Evolutionary conservation across 2,797 vertebrate genomes (phyloP).

Genomic region (Lerista edwardsae): DNA sequence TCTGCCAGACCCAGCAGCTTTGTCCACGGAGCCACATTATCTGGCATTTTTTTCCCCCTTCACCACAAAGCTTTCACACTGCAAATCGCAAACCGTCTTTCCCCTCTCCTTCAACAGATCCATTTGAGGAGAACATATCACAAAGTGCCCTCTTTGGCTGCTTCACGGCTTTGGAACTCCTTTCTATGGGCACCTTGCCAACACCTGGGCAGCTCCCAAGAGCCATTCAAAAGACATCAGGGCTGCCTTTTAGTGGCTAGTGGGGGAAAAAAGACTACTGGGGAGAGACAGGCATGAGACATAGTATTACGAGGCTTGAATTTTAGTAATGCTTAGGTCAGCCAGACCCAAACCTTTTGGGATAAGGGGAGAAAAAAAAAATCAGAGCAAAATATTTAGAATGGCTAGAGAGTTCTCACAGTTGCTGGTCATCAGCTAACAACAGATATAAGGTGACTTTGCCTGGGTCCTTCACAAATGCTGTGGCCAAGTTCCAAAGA

Average conservation of each 20-base stretch:
- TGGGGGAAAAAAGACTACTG: not conserved
- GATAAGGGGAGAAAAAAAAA: no score
- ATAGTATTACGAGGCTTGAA: no score
- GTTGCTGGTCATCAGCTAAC: no score
- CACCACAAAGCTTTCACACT: not conserved
- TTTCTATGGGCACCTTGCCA: not conserved
- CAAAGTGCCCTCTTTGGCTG: not conserved
- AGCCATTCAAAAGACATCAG: not conserved
- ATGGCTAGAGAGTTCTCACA: no score
- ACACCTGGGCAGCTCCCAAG: not conserved
- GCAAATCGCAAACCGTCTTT: no score
- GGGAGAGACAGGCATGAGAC: not conserved
- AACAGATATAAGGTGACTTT: not conserved
- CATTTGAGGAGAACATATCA: no score
- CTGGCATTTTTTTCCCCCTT: not conserved
- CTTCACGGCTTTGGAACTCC: not conserved
- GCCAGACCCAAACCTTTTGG: no score
- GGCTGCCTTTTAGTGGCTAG: not conserved
- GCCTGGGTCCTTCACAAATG: not conserved
- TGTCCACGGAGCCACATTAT: not conserved
- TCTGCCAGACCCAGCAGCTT: not conserved
- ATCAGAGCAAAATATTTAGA: no score
- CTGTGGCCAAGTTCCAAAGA: accelerated
- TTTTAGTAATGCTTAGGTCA: no score
- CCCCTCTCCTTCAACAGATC: not conserved